These are phyloP conservation scores for Drosophila demipolita DNA, from an alignment of 2,888 invertebrate species.

Conservation along the genomic window DNA sequence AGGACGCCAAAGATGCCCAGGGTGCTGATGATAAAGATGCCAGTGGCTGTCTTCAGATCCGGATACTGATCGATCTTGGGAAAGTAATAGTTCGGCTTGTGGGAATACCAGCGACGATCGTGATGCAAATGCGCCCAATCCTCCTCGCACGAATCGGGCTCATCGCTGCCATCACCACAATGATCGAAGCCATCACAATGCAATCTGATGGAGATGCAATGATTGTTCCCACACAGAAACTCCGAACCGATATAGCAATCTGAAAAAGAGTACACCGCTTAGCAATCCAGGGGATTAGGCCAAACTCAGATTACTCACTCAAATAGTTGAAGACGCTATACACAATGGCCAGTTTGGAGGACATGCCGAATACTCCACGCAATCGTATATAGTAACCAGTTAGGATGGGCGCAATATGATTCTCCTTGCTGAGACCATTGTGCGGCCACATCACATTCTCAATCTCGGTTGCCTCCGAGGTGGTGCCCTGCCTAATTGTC, in stretches of 20 bases:
- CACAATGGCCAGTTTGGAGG: conserved; percentile 88
- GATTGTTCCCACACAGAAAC: conserved; percentile 89
- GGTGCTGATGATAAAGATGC: conserved; percentile 88
- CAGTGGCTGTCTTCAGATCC: conserved; percentile 88
- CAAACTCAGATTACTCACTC: conserved; percentile 85
- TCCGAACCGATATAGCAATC: conserved; percentile 89
- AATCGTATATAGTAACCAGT: conserved; percentile 90
- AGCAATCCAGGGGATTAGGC: background rate
- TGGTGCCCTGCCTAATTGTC: conserved; percentile 88
- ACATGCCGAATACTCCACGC: conserved; percentile 88
- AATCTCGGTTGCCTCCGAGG: conserved; percentile 87
- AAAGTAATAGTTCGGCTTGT: conserved; percentile 90
- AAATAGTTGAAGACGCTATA: conserved; percentile 90
- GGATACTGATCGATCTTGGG: conserved; percentile 89
- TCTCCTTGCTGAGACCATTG: conserved; percentile 85
- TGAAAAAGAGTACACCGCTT: conserved; percentile 67
- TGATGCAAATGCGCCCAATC: conserved; percentile 86
- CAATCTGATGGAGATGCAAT: conserved; percentile 89
- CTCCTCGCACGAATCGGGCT: conserved; percentile 87
- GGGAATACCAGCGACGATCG: conserved; percentile 88
- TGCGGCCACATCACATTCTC: conserved; percentile 87
- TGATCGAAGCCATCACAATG: conserved; percentile 92
- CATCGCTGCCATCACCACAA: conserved; percentile 91
- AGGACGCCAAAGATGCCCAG: conserved; percentile 88
- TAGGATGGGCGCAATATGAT: conserved; percentile 88